Conservation (phyloP, 2,113 vertebrate genomes). For the Coryphaenoides rupestris region DNA sequence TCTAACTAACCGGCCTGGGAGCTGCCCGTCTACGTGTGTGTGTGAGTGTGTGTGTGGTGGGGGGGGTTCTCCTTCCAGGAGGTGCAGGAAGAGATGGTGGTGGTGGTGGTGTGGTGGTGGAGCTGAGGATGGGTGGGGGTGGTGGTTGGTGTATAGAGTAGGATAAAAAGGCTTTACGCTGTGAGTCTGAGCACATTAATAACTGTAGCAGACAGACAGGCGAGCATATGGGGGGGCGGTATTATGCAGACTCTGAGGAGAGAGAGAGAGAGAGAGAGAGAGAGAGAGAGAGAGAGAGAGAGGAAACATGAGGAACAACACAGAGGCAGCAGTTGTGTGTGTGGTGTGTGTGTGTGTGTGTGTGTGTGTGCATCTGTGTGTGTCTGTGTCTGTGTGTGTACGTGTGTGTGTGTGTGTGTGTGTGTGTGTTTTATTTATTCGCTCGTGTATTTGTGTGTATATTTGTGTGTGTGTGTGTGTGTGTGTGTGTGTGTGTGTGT, state of each 20-base stretch:
- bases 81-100: slow-evolving; percentile 15
- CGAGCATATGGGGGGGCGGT: slow-evolving; percentile 53
- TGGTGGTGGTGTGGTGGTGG: background rate
- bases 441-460: slow-evolving; percentile 6
- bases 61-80: slow-evolving; percentile 34
- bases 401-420: background rate
- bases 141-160: background rate
- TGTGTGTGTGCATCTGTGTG: slow-evolving; percentile 16
- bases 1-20: too few species aligned
- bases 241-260: slow-evolving; percentile 42
- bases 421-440: too few species aligned
- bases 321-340: slow-evolving; percentile 24
- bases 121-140: background rate
- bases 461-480: too few species aligned
- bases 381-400: background rate
- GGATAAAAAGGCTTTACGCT: slow-evolving; percentile 39
- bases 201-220: slow-evolving; percentile 40
- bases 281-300: slow-evolving; percentile 31
- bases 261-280: slow-evolving; percentile 27
- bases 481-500: too few species aligned
- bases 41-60: background rate
- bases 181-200: slow-evolving; percentile 51
- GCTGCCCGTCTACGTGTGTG: too few species aligned
- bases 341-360: slow-evolving; percentile 10
- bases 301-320: slow-evolving; percentile 49